Base-by-base conservation (phyloP, 2,888 invertebrate genomes). In the Nysson spinosus region DNA sequence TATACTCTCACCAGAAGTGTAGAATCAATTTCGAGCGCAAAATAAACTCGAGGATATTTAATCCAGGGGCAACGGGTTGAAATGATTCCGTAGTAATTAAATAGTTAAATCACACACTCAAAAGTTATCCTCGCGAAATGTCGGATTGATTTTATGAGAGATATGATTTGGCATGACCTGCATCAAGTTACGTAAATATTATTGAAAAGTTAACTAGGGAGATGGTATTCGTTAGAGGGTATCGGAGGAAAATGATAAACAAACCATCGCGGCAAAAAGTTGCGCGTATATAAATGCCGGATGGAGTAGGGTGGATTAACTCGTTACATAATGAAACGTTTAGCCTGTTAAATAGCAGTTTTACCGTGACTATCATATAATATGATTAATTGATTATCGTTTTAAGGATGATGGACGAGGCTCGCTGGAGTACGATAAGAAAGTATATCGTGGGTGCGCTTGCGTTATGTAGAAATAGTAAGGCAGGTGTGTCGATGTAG, bases 371-470 rank as follows among this genome's bases (percentile, higher is more conserved):
- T 50, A 26, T 28, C 16, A 17, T n/a, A n/a, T 24, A 20, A 43
- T 30, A 55, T 60, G 70, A 58, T 56, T 55, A 70, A 70, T 70
- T 55, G 70, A 69, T 58, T 55, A 61, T 69, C 69, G 54, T 16
- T 44, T 43, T 39, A 43, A 43, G 57, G 46, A 44, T 51, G 69
- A 69, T 44, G 22, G 54, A 69, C 61, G 65, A 44, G 54, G n/a
- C 26, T 14, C n/a, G 12, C 39, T 7, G 11, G 16, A 19, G 2
- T 6, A n/a, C 40, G 60, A 69, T 61, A 46, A 47, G 56, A 44
- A 50, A 39, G 12, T 11, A 39, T 40, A 32, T 37, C 46, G 55
- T n/a, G 30, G 22, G n/a, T 39, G 16, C 35, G 17, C 14, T 39
- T 19, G 17, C 43, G 34, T 5, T n/a, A 28, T n/a, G 20, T 11